Evolutionary conservation across 2,113 vertebrate genomes (phyloP), one percentile per base, ranked within the genome.

Genomic region (Neopipo cinnamomea): DNA sequence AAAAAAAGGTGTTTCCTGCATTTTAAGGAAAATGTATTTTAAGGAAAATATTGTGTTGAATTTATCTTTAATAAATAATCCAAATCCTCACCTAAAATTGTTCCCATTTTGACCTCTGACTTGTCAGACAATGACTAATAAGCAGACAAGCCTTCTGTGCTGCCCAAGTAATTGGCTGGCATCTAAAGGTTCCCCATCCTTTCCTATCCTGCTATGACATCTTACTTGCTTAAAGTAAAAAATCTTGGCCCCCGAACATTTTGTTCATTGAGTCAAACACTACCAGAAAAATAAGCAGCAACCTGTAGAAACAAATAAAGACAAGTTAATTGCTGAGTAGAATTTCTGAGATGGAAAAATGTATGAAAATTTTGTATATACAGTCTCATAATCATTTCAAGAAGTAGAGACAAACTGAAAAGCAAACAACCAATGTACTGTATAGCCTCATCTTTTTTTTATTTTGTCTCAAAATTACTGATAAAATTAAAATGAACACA

Each of bases 401-500:
- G 74, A 91, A 39, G 31, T 72, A 76, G 56, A 94, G n/a, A 56
- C 12, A 74, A 93, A 97, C 33, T 96, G 56, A 76, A 92, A 97
- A 97, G 62, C 35, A 85, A 94, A 22, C 8, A 37, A 83, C 21
- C 25, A 86, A 44, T 41, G 53, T 76, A 67, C 30, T 49, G 11
- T 12, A 47, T 8, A 58, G 21, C 3, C 12, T 93, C 19, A 85
- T 25, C 5, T 62, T 76, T 95, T 96, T 91, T 46, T 14, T 19
- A 75, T 88, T 18, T 70, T 72, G 8, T 72, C 28, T 97, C 73
- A 82, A 75, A 94, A 62, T 79, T 46, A 88, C 78, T 93, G 50
- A 91, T 75, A 93, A 96, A 91, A 80, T 91, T 66, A 96, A 96
- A 97, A 96, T 24, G 25, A 94, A 91, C 76, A 91, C 59, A 50